Base-by-base conservation (phyloP, 2,113 vertebrate genomes). In the Origma solitaria region DNA sequence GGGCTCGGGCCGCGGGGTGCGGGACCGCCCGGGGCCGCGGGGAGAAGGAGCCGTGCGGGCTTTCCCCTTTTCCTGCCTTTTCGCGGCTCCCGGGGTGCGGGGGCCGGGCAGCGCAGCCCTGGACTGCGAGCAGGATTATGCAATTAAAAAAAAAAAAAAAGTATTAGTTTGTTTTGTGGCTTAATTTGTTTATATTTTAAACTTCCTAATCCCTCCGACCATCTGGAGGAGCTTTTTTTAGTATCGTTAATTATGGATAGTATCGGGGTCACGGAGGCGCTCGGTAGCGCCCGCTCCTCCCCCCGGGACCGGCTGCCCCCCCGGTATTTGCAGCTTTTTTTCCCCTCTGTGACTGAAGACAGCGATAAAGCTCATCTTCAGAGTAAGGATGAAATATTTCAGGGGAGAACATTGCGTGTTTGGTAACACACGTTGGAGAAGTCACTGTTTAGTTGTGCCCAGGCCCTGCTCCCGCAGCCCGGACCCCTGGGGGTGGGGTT, bases 241-340 rank as follows among this genome's bases (percentile, higher is more conserved):
- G 94, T 95, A 94, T 90, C 86, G 97, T 97, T 98, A 97, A 97
- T 98, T 98, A 95, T 85, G 90, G 97, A 97, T 96, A 77, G 96
- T 82, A 94, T 75, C 95, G 88, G 93, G 97, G 97, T 98, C 96
- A 95, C 80, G 92, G 60, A 89, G 86, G 94, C 95, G 54, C 94
- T 91, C 56, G 96, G 94, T 94, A 94, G 93, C 61, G 66, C 7
- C 57, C 45, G 90, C 42, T 21, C 15, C 37, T 50, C 40, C 95
- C 65, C 95, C 88, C 37, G 84, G 90, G 95, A 90, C 82, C 90
- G 33, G 71, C n/a, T 75, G 57, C 35, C 78, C 94, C 28, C 85
- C 92, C 45, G 94, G 56, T 85, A 44, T 53, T 88, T 84, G 75
- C 40, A 45, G 86, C 87, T 66, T 64, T 57, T 25, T 33, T 4